A percentile compares a stretch with the other conserved stretches of the same genome.
phyloP scores from a whole-genome alignment of 2,888 invertebrate species.

The Bimastos eiseni region DNA sequence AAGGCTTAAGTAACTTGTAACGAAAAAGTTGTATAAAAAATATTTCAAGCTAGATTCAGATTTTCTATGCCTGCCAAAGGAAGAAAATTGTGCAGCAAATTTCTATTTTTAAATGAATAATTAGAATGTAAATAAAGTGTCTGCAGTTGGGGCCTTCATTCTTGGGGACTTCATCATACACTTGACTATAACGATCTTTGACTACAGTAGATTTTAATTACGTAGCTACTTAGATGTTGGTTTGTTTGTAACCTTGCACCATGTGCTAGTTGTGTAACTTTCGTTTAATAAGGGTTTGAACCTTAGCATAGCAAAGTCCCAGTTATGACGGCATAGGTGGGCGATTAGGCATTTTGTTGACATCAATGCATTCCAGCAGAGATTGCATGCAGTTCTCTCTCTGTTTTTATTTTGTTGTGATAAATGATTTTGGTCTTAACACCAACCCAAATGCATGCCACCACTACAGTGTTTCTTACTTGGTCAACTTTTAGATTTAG shows the following conservation, averaged over 20 bases:
- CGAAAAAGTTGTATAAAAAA: background rate
- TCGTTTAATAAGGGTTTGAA: background rate
- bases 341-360: background rate
- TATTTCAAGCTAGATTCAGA: background rate
- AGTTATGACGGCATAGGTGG: background rate
- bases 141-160: background rate
- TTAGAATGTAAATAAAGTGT: background rate
- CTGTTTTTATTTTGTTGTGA: background rate
- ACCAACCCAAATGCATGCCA: background rate
- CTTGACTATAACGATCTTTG: background rate
- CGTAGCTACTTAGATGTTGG: background rate
- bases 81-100: background rate
- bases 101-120: background rate
- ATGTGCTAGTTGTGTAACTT: background rate
- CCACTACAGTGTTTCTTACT: background rate
- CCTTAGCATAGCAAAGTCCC: background rate
- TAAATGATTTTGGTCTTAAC: background rate
- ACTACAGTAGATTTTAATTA: background rate
- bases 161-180: background rate
- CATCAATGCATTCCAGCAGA: background rate
- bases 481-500: background rate
- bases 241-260: background rate
- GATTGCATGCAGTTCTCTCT: background rate
- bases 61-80: background rate
- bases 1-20: background rate